Conservation (phyloP, 2,113 vertebrate genomes). For the Polypterus bichir region DNA sequence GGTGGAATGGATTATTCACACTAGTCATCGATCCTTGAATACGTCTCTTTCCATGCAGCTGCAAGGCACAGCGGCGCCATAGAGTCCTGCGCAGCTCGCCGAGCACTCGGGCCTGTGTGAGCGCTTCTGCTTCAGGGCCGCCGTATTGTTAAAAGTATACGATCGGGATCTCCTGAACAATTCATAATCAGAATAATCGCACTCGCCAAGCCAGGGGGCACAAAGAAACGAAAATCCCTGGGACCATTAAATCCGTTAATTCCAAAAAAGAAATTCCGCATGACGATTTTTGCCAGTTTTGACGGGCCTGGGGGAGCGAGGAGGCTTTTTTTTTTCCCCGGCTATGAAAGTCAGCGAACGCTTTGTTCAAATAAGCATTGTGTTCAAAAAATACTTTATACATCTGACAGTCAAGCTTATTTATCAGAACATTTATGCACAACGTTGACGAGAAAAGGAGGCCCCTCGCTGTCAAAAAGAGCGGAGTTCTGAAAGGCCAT, state of each 20-base stretch:
- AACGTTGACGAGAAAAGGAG: no score
- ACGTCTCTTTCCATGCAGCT: slow-evolving; percentile 50
- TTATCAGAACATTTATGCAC: no score
- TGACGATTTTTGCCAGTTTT: neutral
- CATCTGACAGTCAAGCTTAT: no score
- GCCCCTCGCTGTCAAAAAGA: no score
- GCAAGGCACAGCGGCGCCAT: slow-evolving; percentile 39
- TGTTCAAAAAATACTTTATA: no score
- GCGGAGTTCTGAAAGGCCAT: no score
- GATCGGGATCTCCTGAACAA: neutral
- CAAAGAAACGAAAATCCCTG: neutral
- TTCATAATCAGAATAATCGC: neutral
- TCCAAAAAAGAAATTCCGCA: neutral
- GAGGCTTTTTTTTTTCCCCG: no score
- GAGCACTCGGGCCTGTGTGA: slow-evolving; percentile 12
- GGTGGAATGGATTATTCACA: slow-evolving; percentile 63
- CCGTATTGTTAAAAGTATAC: neutral
- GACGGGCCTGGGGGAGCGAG: no score
- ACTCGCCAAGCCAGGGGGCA: neutral
- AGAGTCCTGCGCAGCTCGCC: slow-evolving; percentile 47
- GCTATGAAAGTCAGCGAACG: no score
- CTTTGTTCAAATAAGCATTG: no score
- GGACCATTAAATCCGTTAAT: neutral
- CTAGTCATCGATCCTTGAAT: slow-evolving; percentile 51
- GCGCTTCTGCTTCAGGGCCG: neutral